phyloP scores from a whole-genome alignment of 2,888 invertebrate genomes.

The Apotomis betuletana region DNA sequence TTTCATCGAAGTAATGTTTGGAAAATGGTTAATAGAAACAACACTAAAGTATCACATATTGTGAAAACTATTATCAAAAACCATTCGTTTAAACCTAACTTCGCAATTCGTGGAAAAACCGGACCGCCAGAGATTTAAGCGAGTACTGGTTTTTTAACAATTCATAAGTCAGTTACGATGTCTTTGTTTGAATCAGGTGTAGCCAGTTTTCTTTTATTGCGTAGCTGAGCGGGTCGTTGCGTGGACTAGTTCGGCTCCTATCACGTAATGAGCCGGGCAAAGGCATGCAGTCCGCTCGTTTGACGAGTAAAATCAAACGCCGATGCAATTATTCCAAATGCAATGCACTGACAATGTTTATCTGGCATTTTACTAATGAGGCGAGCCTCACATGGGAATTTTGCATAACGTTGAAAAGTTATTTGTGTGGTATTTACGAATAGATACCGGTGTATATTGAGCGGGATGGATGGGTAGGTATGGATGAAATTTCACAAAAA shows the following conservation, averaged over 20 bases:
- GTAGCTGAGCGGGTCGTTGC: slow-evolving; percentile 30
- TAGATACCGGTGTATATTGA: too few relatives aligned
- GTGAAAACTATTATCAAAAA: too few relatives aligned
- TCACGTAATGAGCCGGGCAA: slow-evolving; percentile 21
- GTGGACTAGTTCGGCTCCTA: slow-evolving; percentile 17
- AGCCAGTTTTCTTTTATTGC: slow-evolving; percentile 33
- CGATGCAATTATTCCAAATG: not conserved
- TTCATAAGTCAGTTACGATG: slow-evolving; percentile 20
- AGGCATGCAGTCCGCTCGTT: slow-evolving; percentile 8
- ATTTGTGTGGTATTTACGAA: too few relatives aligned
- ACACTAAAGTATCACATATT: too few relatives aligned
- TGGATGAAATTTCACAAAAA: too few relatives aligned
- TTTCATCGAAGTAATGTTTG: too few relatives aligned
- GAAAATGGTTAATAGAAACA: too few relatives aligned
- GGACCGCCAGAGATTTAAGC: not conserved
- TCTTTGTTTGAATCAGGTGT: slow-evolving; percentile 21
- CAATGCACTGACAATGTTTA: not conserved
- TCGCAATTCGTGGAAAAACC: too few relatives aligned
- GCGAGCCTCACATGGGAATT: too few relatives aligned
- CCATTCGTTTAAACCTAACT: too few relatives aligned
- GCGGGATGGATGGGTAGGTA: too few relatives aligned
- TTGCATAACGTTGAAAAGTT: too few relatives aligned
- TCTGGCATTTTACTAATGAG: not conserved
- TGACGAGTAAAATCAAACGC: slow-evolving; percentile 6
- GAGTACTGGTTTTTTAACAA: not conserved